These are phyloP conservation scores for Athalia rosae DNA, from an alignment of 2,888 invertebrate species.

Conservation along the genomic window DNA sequence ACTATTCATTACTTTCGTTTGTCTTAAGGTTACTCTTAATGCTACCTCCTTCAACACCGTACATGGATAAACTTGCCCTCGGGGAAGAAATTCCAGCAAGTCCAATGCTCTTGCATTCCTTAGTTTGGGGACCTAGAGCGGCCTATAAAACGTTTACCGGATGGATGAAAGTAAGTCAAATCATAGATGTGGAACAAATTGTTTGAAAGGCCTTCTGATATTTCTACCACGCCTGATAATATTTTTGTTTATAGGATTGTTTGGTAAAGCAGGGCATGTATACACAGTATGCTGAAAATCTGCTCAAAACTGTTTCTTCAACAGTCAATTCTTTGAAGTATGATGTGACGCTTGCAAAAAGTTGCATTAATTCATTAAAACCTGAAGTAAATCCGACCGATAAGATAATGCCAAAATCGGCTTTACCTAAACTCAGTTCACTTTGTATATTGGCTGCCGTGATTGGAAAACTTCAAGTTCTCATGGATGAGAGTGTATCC, in stretches of 20 bases:
- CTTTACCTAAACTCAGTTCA: slow-evolving; percentile 82
- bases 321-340: slow-evolving; percentile 81
- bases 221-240: too few relatives aligned
- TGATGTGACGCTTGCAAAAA: slow-evolving; percentile 79
- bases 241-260: slow-evolving; percentile 78
- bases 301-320: slow-evolving; percentile 83
- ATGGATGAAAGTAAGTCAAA: slow-evolving; percentile 82
- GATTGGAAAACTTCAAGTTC: slow-evolving; percentile 83
- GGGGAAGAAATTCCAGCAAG: slow-evolving; percentile 81
- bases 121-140: slow-evolving; percentile 92
- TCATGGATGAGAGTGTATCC: slow-evolving; percentile 75
- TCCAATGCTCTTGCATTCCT: slow-evolving; percentile 85
- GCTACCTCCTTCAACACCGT: slow-evolving; percentile 92
- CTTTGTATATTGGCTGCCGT: slow-evolving; percentile 86
- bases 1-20: slow-evolving; percentile 46
- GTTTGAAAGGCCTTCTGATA: too few relatives aligned
- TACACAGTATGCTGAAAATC: slow-evolving; percentile 83
- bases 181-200: too few relatives aligned
- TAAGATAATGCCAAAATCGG: slow-evolving; percentile 69
- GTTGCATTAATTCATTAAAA: slow-evolving; percentile 76
- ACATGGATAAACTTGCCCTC: slow-evolving; percentile 86
- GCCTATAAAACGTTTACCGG: slow-evolving; percentile 89
- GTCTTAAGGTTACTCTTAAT: slow-evolving; percentile 83
- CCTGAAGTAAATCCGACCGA: slow-evolving; percentile 72
- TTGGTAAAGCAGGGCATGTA: slow-evolving; percentile 94